Evolutionary conservation across 2,113 vertebrate genomes (phyloP), one percentile per base, ranked within the genome.

Genomic region (Bubo blakistoni): DNA sequence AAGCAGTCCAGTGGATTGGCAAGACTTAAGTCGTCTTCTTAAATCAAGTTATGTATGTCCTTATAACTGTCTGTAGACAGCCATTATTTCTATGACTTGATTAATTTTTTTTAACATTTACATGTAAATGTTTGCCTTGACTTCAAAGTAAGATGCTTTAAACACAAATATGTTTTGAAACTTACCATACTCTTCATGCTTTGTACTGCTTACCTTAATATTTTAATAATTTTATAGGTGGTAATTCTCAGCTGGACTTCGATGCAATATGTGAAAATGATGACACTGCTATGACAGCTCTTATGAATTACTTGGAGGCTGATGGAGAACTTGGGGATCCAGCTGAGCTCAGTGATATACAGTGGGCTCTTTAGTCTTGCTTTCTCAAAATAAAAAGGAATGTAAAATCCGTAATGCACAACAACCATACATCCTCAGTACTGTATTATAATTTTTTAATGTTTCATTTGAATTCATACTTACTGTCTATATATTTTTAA

Each of bases 241-340:
- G 98, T 20, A 97, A 74, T 67, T 97, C 98, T 57, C 98, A 99
- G 85, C 91, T 99, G 97, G 99, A 99, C 93, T 98, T 99, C 19
- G 99, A 99, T 93, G 98, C 98, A 36, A 96, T 99, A 40, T 98
- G 98, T 79, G 99, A 98, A 81, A 98, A 98, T 6, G 98, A 99
- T 2, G 98, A 99, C 96, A 98, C 98, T 24, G 98, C 98, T 22
- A 98, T 99, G 98, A 98, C 99, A 1, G 98, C 99, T 46, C 98
- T 99, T 86, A 99, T 99, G 99, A 99, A 98, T 97, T 98, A 99
- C 84, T 96, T 99, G 96, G 99, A 99, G 98, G 99, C 98, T 2
- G 99, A 99, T 22, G 98, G 98, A 36, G 98, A 98, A 73, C 96
- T 99, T 74, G 98, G 98, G 2, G 99, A 99, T 20, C 94, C 98